Conservation (phyloP, 2,797 vertebrate genomes). For the Tapirus indicus region DNA sequence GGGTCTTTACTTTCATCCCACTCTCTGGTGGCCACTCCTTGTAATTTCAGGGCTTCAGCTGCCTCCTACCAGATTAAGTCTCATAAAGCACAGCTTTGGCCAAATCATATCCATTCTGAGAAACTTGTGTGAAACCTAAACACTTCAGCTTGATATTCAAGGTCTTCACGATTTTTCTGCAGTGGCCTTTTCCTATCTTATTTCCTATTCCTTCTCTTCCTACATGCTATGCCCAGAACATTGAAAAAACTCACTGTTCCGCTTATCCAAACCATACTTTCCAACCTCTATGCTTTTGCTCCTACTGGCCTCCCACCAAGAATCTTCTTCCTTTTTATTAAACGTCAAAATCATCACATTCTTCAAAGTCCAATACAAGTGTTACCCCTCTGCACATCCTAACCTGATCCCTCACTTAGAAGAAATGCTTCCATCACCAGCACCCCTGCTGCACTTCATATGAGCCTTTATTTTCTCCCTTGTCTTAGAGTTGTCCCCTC, state of each 20-base stretch:
- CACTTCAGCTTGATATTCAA: background rate
- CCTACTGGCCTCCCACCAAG: fast-evolving
- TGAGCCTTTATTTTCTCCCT: background rate
- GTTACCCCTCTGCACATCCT: fast-evolving
- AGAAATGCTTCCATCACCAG: background rate
- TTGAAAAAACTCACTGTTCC: background rate
- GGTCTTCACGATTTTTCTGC: background rate
- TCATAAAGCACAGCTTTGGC: background rate
- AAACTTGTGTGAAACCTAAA: background rate
- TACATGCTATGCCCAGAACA: background rate
- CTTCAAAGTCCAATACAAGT: background rate
- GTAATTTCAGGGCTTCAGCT: background rate
- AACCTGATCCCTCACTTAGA: background rate
- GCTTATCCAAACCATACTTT: background rate
- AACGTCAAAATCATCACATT: background rate
- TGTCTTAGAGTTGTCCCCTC: too few relatives aligned
- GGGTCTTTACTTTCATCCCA: background rate
- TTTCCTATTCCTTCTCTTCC: background rate
- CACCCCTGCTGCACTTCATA: too few relatives aligned
- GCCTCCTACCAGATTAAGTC: background rate
- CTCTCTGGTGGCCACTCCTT: background rate
- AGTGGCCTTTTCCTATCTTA: background rate
- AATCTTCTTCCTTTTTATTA: background rate
- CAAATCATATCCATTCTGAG: background rate
- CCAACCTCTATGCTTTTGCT: background rate